Evolutionary conservation across 2,113 vertebrate species (phyloP).

Genomic region (Rhegmatorhina hoffmannsi): DNA sequence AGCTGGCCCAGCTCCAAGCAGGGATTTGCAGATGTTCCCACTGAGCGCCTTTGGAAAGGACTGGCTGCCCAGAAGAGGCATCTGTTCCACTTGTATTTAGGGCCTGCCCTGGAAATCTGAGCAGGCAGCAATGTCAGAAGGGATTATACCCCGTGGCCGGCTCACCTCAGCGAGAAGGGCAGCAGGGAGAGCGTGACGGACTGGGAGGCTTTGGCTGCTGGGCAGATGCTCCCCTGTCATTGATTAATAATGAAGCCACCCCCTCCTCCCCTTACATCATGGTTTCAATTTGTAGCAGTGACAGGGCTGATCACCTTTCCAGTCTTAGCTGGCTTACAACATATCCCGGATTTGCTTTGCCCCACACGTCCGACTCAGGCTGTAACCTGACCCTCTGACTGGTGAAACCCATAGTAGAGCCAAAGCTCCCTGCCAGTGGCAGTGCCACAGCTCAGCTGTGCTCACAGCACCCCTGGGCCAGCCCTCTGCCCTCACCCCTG

Average conservation of each 20-base stretch:
- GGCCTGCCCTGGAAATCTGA: constrained; percentile 22
- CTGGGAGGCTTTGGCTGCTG: background rate
- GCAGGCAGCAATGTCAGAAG: background rate
- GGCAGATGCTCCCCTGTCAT: background rate
- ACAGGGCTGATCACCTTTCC: constrained; percentile 16
- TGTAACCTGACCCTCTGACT: constrained; percentile 38
- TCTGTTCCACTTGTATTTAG: background rate
- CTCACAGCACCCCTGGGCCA: background rate
- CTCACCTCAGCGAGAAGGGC: background rate
- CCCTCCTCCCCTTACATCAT: background rate
- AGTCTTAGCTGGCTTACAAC: background rate
- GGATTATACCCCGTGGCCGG: constrained; percentile 1
- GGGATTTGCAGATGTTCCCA: background rate
- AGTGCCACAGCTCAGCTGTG: background rate
- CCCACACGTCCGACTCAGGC: background rate
- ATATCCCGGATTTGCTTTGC: background rate
- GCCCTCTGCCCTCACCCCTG: fast-evolving
- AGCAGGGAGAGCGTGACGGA: background rate
- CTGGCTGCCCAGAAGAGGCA: background rate
- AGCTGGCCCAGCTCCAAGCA: background rate
- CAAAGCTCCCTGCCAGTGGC: background rate
- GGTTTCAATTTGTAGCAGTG: constrained; percentile 27
- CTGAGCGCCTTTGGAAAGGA: background rate
- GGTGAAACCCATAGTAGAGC: background rate
- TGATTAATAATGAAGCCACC: background rate